Evolutionary conservation across 1,140 invertebrate species (phyloP).

Genomic region (Orchestia grillus): DNA sequence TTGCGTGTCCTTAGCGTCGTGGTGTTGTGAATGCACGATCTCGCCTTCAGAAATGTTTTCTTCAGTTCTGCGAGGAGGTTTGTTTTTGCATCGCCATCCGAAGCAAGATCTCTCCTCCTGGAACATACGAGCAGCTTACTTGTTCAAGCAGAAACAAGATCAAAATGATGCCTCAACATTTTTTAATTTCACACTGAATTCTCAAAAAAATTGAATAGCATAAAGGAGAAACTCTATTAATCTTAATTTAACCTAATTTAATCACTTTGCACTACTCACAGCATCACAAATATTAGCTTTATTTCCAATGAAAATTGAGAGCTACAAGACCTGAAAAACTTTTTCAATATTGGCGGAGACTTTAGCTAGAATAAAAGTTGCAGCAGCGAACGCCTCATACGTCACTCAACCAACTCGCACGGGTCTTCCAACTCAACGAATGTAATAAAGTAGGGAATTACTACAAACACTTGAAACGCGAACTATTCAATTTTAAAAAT

Average conservation of each 20-base stretch:
- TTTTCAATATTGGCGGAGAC: not conserved
- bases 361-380: not conserved
- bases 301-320: not conserved
- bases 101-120: constrained; percentile 57
- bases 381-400: not conserved
- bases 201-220: not conserved
- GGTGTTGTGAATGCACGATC: not conserved
- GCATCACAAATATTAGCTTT: not conserved
- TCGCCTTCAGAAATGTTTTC: not conserved
- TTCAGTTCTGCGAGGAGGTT: not conserved
- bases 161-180: not conserved
- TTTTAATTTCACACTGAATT: not conserved
- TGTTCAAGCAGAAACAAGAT: not conserved
- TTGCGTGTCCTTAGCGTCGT: not conserved
- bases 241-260: not conserved
- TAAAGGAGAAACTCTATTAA: not conserved
- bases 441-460: too few species aligned
- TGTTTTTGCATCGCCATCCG: constrained; percentile 53
- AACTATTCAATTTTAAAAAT: too few species aligned
- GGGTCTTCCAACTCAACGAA: too few species aligned
- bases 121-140: not conserved
- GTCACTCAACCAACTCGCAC: too few species aligned
- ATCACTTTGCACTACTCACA: not conserved
- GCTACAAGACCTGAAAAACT: not conserved
- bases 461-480: too few species aligned